phyloP scores from a whole-genome alignment of 2,888 invertebrate genomes.

The Himalopsyche anomala region DNA sequence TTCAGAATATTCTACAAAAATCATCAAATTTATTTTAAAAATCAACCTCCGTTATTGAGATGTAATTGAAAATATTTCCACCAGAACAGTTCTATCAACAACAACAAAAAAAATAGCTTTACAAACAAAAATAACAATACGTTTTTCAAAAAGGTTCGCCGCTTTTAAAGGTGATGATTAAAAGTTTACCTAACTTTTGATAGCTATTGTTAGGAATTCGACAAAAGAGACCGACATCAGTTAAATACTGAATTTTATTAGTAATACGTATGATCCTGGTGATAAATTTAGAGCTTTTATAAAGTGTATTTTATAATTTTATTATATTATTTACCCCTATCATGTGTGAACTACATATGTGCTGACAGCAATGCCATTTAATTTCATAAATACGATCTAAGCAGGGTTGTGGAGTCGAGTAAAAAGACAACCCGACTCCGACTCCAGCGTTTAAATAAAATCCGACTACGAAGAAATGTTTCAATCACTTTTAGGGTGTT shows the following conservation, averaged over 20 bases:
- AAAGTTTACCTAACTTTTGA: constrained; percentile 2
- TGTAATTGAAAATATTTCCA: not conserved
- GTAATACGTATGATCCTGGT: not conserved
- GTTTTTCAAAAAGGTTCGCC: not conserved
- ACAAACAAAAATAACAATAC: constrained; percentile 23
- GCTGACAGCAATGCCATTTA: no score
- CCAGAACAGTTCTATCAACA: not conserved
- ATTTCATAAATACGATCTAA: no score
- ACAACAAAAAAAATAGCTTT: not conserved
- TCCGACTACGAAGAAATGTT: no score
- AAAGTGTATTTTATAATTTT: no score
- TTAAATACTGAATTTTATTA: not conserved
- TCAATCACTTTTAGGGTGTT: no score
- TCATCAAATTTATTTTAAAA: not conserved
- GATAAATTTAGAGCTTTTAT: not conserved
- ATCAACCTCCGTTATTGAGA: not conserved
- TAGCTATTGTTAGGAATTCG: not conserved
- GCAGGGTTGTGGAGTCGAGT: no score
- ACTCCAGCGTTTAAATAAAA: no score
- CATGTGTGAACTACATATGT: no score
- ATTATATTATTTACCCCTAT: no score
- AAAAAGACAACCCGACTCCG: no score
- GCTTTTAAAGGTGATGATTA: constrained; percentile 1
- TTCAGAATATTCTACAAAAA: no score
- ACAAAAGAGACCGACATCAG: constrained; percentile 6